These are phyloP conservation scores for Oryzias dopingdopingensis DNA, from an alignment of 2,797 vertebrate species.

Conservation along the genomic window DNA sequence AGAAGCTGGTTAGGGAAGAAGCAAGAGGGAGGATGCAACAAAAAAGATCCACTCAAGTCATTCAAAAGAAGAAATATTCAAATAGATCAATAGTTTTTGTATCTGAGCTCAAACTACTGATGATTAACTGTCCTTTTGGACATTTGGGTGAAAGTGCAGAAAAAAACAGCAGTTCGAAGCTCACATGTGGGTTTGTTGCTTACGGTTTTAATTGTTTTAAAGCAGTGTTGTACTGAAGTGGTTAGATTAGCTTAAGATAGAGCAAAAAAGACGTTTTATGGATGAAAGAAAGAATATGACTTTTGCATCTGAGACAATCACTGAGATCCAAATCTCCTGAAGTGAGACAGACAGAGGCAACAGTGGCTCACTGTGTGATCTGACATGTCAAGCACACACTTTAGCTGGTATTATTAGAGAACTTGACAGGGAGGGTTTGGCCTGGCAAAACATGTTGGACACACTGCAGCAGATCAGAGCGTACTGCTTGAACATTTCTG, in stretches of 20 bases:
- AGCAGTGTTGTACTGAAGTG: no score
- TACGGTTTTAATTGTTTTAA: no score
- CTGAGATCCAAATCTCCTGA: conserved; percentile 35
- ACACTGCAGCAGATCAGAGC: conserved; percentile 56
- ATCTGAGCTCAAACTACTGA: no score
- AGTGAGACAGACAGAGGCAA: conserved; percentile 47
- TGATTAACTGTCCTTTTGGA: no score
- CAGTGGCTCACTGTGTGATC: conserved; percentile 49
- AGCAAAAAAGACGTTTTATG: conserved; percentile 26
- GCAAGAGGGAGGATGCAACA: no score
- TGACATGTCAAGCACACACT: conserved; percentile 50
- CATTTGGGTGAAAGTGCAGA: no score
- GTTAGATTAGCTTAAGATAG: not conserved
- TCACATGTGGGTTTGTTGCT: no score
- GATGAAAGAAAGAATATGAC: conserved; percentile 39
- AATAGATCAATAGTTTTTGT: no score
- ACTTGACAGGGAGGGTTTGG: conserved; percentile 50
- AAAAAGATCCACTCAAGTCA: no score
- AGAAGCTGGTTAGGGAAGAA: no score
- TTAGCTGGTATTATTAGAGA: conserved; percentile 52
- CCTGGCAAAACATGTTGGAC: conserved; percentile 50
- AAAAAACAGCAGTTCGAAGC: no score
- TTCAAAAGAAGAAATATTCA: no score
- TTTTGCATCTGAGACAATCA: conserved; percentile 43
- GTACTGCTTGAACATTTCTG: conserved; percentile 45